Conservation (phyloP, 2,888 invertebrate species). For the Spisula subtruncata region DNA sequence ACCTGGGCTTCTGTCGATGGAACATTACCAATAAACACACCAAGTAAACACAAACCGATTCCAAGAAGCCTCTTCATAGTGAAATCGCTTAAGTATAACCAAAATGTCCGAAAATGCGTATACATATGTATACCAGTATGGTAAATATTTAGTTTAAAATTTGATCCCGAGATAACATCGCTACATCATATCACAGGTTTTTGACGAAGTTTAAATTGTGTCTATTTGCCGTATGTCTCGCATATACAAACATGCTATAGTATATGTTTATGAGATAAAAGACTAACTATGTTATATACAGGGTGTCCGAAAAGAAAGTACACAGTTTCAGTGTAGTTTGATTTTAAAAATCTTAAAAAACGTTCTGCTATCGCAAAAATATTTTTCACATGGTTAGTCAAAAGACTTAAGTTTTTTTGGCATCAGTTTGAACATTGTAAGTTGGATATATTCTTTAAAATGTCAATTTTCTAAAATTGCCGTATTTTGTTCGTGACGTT, state of each 20-base stretch:
- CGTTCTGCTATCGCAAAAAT: too few relatives aligned
- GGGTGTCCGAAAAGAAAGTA: too few relatives aligned
- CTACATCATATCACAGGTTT: too few relatives aligned
- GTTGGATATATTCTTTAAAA: too few relatives aligned
- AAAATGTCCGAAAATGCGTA: not conserved
- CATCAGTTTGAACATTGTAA: too few relatives aligned
- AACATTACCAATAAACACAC: not conserved
- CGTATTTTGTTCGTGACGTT: too few relatives aligned
- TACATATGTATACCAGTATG: too few relatives aligned
- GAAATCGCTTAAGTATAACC: not conserved
- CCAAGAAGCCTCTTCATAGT: not conserved
- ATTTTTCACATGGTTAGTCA: too few relatives aligned
- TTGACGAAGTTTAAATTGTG: not conserved
- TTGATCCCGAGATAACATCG: not conserved
- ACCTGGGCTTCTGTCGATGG: not conserved
- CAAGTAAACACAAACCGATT: not conserved
- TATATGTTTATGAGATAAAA: not conserved
- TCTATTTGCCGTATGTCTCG: not conserved
- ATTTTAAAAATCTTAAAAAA: too few relatives aligned
- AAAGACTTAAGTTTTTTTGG: too few relatives aligned
- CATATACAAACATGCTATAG: not conserved
- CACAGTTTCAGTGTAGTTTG: too few relatives aligned
- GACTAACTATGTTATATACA: not conserved
- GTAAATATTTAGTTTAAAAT: not conserved
- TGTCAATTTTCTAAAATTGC: too few relatives aligned